Conservation (phyloP, 2,113 vertebrate species). For the Camelus bactrianus region DNA sequence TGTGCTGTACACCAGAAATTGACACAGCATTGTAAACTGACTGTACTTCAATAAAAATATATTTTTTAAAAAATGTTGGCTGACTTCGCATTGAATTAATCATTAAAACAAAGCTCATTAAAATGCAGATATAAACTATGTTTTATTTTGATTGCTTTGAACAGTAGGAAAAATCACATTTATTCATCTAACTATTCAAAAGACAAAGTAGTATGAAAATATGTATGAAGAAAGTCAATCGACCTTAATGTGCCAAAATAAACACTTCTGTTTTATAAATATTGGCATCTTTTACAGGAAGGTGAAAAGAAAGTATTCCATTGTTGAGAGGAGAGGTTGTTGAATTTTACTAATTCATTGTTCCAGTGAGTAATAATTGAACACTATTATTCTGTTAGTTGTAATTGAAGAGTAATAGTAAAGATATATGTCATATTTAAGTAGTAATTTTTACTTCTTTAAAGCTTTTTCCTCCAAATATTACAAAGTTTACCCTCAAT, state of each 20-base stretch:
- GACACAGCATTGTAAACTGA: too few relatives aligned
- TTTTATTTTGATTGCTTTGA: conserved; percentile 45
- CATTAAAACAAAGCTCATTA: conserved; percentile 63
- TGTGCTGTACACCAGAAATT: too few relatives aligned
- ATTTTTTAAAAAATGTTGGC: neutral
- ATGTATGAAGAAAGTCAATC: neutral
- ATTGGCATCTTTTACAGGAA: neutral
- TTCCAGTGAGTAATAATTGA: neutral
- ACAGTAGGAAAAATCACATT: conserved; percentile 25
- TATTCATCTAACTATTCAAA: conserved; percentile 45
- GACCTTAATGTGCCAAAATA: neutral
- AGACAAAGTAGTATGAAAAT: neutral
- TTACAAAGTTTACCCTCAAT: neutral
- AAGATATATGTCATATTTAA: neutral
- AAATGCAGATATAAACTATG: conserved; percentile 9
- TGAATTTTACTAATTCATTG: neutral
- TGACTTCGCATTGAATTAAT: conserved; percentile 54
- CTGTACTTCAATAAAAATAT: too few relatives aligned
- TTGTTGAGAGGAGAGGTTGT: neutral
- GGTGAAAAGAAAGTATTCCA: neutral
- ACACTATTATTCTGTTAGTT: neutral
- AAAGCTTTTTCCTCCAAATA: neutral
- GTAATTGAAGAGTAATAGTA: neutral
- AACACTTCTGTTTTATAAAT: neutral
- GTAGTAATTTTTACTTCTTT: neutral